Evolutionary conservation across 1,140 invertebrate genomes (phyloP), one percentile per base, ranked within the genome.

Genomic region (Leucophenga varia): DNA sequence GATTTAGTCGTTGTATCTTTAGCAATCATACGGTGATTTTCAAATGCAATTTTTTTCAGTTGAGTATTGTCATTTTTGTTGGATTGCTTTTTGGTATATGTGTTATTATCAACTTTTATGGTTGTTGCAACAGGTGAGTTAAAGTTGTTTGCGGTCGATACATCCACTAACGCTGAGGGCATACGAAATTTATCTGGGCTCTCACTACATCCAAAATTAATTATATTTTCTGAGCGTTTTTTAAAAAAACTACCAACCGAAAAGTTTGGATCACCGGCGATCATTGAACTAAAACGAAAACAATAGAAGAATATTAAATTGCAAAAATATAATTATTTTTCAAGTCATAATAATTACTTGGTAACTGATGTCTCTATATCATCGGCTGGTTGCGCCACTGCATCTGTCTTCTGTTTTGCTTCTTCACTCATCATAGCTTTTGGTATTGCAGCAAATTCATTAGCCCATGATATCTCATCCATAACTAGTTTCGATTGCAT

Each of bases 401-500:
- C 52, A 12, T 51, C 43, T 2, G 60, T 54, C 20, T 70, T 73
- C 28, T 61, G 46, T 47, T 65, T 50, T 2, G 59, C 59, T 19
- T 59, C 54, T 21, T 63, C 64, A 46, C 63, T 74, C 7, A 65
- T 25, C 2, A 52, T 58, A 9, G 63, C 59, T 30, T 61, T 53
- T 13, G 71, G 71, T 31, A 74, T 71, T 1, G 56, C 57, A 0
- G 64, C 64, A 40, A 57, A 74, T 30, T 74, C 61, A 22, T 74
- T 55, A 1, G 72, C 71, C 71, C 71, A 74, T 1, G 59, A 68
- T n/a, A 67, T 69, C 43, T 74, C 71, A 8, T 67, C 67, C 22
- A 43, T 42, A 10, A 72, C 38, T 3, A 74, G 35, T 32, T 74
- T 64, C 0, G 71, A 72, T 16, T 69, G 63, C 71, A 74, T 73